Percentiles rank a stretch among this genome's conserved stretches.
These are phyloP conservation scores for Arizona elegans DNA, from an alignment of 2,113 vertebrate species.

Conservation along the genomic window DNA sequence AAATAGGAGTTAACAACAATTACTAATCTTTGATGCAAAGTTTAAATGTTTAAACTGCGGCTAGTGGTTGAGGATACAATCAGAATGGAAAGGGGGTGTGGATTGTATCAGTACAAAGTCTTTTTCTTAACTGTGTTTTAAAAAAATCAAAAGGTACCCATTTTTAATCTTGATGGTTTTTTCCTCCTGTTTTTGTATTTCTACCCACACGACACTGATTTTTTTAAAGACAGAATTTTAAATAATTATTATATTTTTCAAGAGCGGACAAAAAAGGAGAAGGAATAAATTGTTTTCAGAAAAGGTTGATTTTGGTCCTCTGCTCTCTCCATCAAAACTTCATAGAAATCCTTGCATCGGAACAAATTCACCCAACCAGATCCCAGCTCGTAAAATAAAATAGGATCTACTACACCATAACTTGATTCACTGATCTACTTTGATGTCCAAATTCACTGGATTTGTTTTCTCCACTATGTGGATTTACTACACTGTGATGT, in stretches of 20 bases:
- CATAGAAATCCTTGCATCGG: not conserved
- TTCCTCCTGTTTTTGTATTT: not conserved
- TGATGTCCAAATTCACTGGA: not conserved
- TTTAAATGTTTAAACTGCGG: not conserved
- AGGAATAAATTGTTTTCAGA: not conserved
- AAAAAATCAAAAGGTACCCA: not conserved
- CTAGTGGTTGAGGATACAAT: not conserved
- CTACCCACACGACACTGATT: not conserved
- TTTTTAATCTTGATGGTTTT: not conserved
- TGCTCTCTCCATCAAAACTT: not conserved
- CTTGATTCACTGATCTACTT: not conserved
- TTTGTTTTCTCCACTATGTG: not conserved
- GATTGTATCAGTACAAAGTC: not conserved
- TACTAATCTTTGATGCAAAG: not conserved
- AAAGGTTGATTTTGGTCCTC: not conserved
- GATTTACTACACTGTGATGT: not conserved
- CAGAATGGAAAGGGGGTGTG: not conserved
- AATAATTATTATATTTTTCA: not conserved
- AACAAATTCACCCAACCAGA: not conserved
- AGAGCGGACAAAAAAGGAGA: not conserved
- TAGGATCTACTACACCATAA: not conserved
- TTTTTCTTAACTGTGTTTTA: not conserved
- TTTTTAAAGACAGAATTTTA: not conserved
- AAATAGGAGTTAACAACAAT: not conserved
- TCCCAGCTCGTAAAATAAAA: not conserved